Base-by-base conservation (phyloP, 2,113 vertebrate species). In the Microtus ochrogaster region DNA sequence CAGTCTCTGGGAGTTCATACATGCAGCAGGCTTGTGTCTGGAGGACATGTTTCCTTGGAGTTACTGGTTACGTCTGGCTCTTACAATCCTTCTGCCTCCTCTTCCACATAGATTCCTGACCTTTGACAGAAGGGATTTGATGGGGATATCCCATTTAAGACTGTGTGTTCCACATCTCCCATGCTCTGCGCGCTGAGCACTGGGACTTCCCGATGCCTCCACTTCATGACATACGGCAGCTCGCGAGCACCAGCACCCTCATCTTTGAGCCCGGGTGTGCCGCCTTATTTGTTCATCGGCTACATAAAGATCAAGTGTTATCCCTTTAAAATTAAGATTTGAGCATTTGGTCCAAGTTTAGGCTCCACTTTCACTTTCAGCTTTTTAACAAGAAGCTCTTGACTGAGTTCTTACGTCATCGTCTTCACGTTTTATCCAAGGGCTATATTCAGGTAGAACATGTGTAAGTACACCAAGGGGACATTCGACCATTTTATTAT, bases 311-410 rank as follows among this genome's bases (percentile, higher is more conserved):
- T 99, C 99, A 78, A 99, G 99, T 82, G 97, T 97, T 95, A 99
- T 99, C 95, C 99, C 99, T 98, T 99, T 98, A 97, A 99, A 94
- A n/a, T 99, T 98, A 98, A 98, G 99, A 82, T 99, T 98, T 12
- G 99, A 99, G 19, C 99, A 99, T 98, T 99, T 99, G 89, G 99
- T 99, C 99, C 99, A 0, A 99, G 99, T 81, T 98, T 99, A 1
- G 99, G 99, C 52, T 98, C 99, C 99, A 99, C 99, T 98, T 90
- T 99, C 30, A 99, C 99, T 95, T 99, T 99, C 12, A 99, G 41
- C 99, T 96, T 74, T 63, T 97, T 99, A 3, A 99, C 70, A n/a
- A 99, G 98, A 44, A 99, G 96, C 1, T 99, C 99, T 84, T 98
- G 98, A 0, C 95, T 96, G 0, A 96, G 19, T 10, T 98, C 94